Evolutionary conservation across 92 coral and sea anemone species (phyloP).

Genomic region (Siderastrea radians): DNA sequence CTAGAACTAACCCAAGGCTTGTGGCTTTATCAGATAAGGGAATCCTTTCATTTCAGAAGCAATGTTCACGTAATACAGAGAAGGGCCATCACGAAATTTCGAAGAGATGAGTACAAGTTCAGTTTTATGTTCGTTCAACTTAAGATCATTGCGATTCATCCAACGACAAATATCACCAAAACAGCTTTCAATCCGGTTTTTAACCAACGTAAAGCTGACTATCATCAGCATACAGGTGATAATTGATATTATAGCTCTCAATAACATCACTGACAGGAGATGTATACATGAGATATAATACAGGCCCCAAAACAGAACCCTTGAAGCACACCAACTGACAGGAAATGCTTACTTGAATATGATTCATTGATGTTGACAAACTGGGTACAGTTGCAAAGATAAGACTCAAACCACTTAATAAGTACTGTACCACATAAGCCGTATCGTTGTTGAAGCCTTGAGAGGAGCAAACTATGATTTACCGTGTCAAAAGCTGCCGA

Average conservation of each 20-base stretch:
- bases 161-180: slow-evolving; percentile 38
- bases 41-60: not conserved
- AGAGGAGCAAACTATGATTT: slow-evolving; percentile 32
- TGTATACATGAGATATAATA: slow-evolving; percentile 45
- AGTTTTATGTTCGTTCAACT: slow-evolving; percentile 35
- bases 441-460: slow-evolving; percentile 41
- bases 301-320: slow-evolving; percentile 58
- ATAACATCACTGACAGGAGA: slow-evolving; percentile 37
- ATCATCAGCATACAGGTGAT: slow-evolving; percentile 53
- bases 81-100: not conserved
- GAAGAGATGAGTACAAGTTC: not conserved
- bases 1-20: not conserved
- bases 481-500: slow-evolving; percentile 36
- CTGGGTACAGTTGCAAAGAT: slow-evolving; percentile 45
- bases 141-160: slow-evolving; percentile 33
- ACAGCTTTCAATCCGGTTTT: slow-evolving; percentile 7
- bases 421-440: slow-evolving; percentile 42
- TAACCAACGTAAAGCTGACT: slow-evolving; percentile 11
- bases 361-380: slow-evolving; percentile 48
- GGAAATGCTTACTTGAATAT: slow-evolving; percentile 32
- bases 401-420: slow-evolving; percentile 22
- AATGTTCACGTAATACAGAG: not conserved
- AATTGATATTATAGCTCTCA: slow-evolving; percentile 34
- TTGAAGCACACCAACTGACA: slow-evolving; percentile 42
- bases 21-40: not conserved